Base-by-base conservation (phyloP, 2,797 vertebrate species). In the Protosalanx chinensis region DNA sequence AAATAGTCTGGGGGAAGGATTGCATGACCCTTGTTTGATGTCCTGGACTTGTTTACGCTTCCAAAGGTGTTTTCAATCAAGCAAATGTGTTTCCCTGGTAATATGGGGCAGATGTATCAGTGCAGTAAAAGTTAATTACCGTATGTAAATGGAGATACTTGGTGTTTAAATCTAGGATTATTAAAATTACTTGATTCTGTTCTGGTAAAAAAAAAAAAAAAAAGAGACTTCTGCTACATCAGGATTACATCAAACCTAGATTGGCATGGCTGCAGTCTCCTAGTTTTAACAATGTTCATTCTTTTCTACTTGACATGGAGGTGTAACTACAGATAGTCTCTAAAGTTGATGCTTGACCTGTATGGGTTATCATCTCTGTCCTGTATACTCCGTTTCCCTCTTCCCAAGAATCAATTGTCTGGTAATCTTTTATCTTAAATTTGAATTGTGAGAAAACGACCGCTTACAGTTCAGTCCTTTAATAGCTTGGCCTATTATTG, bases 81-180 rank as follows among this genome's bases (percentile, higher is more conserved):
- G 94, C 94, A 96, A 95, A 97, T 96, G 89, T n/a, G 95, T 94
- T 94, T 93, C 74, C 93, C 91, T 95, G 94, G 91, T 96, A 96
- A 96, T 95, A 93, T 89, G 91, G 92, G 92, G 41, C 90, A 94
- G 95, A 95, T 95, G 95, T 95, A 95, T 96, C 94, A 93, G 91
- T 91, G 93, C 93, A 93, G 94, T 97, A 95, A 96, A 97, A 95
- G 91, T 94, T 95, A 96, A 97, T 97, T 96, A 95, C 93, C 93
- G 93, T 94, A 93, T 95, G 92, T 95, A 96, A 95, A 92, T 93
- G 94, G 93, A 94, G 94, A 94, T 94, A 94, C 94, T 95, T 93
- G 93, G 94, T 95, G 93, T 95, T 95, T 94, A 95, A 95, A 96
- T 94, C 93, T 92, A 91, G 92, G 92, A 96, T 96, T 95, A 97